Percentiles rank a stretch among this genome's conserved stretches.
These are phyloP conservation scores for Malacoctenus gilli DNA, from an alignment of 2,797 vertebrate genomes.

Conservation along the genomic window DNA sequence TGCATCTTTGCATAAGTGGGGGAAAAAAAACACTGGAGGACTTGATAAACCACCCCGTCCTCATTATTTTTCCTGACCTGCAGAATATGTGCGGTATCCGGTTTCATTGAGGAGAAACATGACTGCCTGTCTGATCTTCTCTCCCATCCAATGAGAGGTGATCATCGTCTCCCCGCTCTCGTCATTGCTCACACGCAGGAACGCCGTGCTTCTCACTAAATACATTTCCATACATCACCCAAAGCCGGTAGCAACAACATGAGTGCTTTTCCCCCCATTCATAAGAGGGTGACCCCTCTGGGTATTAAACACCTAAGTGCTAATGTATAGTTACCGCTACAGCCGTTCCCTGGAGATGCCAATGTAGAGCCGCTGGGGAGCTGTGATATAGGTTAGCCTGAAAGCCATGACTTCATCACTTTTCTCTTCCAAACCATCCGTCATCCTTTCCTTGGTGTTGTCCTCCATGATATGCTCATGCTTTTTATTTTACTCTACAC, in stretches of 20 bases:
- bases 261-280: slow-evolving; percentile 15
- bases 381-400: background rate
- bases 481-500: slow-evolving; percentile 13
- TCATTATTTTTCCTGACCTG: background rate
- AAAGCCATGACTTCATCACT: slow-evolving; percentile 1
- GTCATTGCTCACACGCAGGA: too few species aligned
- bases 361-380: slow-evolving; percentile 1
- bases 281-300: slow-evolving; percentile 12
- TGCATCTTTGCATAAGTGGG: too few species aligned
- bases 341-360: slow-evolving; percentile 12
- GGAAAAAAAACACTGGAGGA: background rate
- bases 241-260: slow-evolving; percentile 21
- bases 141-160: background rate
- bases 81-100: background rate
- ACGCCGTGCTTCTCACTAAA: slow-evolving; percentile 12
- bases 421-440: background rate
- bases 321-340: slow-evolving; percentile 12
- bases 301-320: slow-evolving; percentile 17
- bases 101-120: background rate
- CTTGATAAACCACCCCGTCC: background rate
- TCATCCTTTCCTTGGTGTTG: slow-evolving; percentile 2
- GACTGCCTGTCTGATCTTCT: too few species aligned
- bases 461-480: background rate
- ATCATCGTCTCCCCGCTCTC: background rate
- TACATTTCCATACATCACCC: slow-evolving; percentile 14